phyloP scores from a whole-genome alignment of 2,113 vertebrate genomes.

The Eubucco bourcierii region DNA sequence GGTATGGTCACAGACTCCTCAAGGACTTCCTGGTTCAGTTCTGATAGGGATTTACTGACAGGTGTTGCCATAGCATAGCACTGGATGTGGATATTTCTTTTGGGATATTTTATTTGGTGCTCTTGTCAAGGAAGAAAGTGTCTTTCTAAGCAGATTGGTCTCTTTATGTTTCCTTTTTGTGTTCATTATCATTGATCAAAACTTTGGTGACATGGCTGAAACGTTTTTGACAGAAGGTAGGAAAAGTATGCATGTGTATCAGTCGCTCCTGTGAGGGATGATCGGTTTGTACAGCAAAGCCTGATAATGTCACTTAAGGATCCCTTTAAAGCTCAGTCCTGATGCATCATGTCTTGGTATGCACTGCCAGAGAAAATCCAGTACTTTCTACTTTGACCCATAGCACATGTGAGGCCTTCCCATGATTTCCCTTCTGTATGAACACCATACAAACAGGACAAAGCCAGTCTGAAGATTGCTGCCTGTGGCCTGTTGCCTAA shows the following conservation, averaged over 20 bases:
- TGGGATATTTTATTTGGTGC: not conserved
- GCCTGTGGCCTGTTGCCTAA: not conserved
- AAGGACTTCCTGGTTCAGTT: not conserved
- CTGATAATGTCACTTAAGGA: not conserved
- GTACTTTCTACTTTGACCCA: not conserved
- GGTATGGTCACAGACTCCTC: slow-evolving; percentile 58
- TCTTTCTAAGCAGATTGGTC: not conserved
- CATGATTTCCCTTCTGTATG: not conserved
- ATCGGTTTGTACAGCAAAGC: not conserved
- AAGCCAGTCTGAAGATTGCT: not conserved
- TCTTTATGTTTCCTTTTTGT: not conserved
- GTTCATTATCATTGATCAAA: not conserved
- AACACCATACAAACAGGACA: not conserved
- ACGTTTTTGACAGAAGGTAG: not conserved
- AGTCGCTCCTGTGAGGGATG: not conserved
- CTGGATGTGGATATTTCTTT: not conserved
- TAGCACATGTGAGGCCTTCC: not conserved
- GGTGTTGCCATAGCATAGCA: not conserved
- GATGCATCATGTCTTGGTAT: not conserved
- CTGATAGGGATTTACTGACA: not conserved
- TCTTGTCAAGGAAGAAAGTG: not conserved
- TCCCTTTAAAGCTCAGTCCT: not conserved
- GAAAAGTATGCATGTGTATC: not conserved
- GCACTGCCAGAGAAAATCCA: not conserved
- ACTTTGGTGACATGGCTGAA: not conserved